These are phyloP conservation scores for Anseranas semipalmata DNA, from an alignment of 2,113 vertebrate genomes.

Conservation along the genomic window DNA sequence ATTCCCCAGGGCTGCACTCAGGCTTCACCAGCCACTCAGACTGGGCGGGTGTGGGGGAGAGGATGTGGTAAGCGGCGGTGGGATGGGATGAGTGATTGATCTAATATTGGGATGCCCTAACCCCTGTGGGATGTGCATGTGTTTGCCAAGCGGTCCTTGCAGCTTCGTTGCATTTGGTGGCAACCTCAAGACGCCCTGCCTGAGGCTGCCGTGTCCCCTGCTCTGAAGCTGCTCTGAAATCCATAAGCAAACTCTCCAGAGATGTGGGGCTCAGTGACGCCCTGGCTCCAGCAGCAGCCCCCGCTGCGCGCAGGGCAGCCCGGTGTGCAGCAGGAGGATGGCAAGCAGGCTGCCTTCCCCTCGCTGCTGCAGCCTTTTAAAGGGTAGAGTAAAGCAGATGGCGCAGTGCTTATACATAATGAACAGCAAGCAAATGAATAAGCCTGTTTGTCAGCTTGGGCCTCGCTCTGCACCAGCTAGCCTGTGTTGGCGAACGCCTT, in stretches of 20 bases:
- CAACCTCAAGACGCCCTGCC: background rate
- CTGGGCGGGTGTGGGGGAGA: fast-evolving
- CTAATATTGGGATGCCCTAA: background rate
- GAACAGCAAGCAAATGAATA: background rate
- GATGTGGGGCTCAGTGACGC: background rate
- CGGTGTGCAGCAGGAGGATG: background rate
- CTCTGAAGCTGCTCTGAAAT: background rate
- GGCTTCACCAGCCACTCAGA: background rate
- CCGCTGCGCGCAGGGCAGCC: fast-evolving
- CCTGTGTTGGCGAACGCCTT: background rate
- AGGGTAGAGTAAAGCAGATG: background rate
- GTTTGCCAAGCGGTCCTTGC: background rate
- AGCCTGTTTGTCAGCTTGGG: background rate
- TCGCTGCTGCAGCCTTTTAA: background rate
- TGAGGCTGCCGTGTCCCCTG: background rate
- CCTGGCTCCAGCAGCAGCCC: background rate
- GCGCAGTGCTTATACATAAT: background rate
- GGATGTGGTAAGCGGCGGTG: background rate
- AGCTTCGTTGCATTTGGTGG: background rate
- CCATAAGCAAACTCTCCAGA: background rate
- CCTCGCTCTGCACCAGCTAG: background rate
- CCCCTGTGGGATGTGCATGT: fast-evolving
- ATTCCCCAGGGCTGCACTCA: background rate
- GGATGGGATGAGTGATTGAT: background rate
- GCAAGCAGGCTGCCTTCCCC: background rate